A percentile compares a stretch with the other conserved stretches of the same genome.
Evolutionary conservation across 1,140 invertebrate species (phyloP).

Genomic region (Achatina immaculata): DNA sequence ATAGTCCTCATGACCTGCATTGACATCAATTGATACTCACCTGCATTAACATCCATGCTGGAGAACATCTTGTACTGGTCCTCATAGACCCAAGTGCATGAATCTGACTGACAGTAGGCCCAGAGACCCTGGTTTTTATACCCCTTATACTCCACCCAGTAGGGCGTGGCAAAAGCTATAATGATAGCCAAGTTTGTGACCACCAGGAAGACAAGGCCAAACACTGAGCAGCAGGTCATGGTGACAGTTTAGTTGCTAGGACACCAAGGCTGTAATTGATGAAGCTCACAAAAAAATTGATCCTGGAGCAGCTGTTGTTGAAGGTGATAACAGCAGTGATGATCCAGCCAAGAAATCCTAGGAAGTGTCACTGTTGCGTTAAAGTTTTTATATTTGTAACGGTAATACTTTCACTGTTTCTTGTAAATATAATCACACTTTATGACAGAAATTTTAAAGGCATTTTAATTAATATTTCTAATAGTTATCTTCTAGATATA

Average conservation of each 20-base stretch:
- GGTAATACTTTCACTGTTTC: too few species aligned
- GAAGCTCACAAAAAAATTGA: not conserved
- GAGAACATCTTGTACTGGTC: slow-evolving; percentile 22
- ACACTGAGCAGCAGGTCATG: slow-evolving; percentile 52
- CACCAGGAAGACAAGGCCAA: slow-evolving; percentile 56
- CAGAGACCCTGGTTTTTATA: slow-evolving; percentile 48
- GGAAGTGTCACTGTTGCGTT: too few species aligned
- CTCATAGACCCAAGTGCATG: slow-evolving; percentile 54
- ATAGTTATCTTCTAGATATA: too few species aligned
- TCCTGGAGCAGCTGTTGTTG: not conserved
- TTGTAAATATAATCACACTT: too few species aligned
- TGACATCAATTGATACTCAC: too few species aligned
- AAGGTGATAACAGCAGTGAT: not conserved
- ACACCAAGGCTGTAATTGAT: not conserved
- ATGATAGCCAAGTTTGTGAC: slow-evolving; percentile 58
- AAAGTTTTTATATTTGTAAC: too few species aligned
- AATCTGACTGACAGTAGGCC: slow-evolving; percentile 45
- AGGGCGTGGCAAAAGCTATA: slow-evolving; percentile 57
- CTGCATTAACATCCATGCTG: slow-evolving; percentile 4
- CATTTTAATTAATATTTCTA: too few species aligned
- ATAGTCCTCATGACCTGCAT: too few species aligned
- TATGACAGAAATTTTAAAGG: too few species aligned
- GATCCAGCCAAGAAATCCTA: too few species aligned
- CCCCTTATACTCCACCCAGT: slow-evolving; percentile 47
- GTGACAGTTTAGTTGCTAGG: slow-evolving; percentile 1